Base-by-base conservation (phyloP, 30 jellyfish, hydroid and myxozoan species). In the Chironex yamaguchii region DNA sequence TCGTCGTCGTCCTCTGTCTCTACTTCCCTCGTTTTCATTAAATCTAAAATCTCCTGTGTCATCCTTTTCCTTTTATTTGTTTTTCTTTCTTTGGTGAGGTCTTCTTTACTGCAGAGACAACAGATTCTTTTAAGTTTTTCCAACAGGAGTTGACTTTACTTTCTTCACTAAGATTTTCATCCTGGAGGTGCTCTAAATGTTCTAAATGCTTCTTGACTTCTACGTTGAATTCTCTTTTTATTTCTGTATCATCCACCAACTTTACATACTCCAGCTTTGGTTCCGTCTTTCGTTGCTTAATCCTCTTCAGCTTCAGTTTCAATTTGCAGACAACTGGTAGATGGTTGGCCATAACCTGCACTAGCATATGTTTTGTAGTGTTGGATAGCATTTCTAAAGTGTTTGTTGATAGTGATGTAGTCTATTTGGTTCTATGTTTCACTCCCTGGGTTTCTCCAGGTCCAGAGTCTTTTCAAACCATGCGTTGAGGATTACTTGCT, bases 401-500 rank as follows among this genome's bases (percentile, higher is more conserved):
- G 63, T 34, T 49, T 25, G 3, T 52, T 28, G 3, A 76, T 49
- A 48, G 29, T 2, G 1, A 76, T 49, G 82, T 6, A 76, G 63
- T 76, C 88, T 50, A 76, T 76, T 76, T 76, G 88, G 52, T 76
- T 76, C 30, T 36, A 4, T 42, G 42, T 26, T 1, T 24, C 33
- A 32, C 51, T 17, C 2, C 85, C 63, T 50, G 88, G 88, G 62
- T 65, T 76, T 50, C 30, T 52, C 90, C 82, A 78, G 14, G 90
- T 53, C 69, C 51, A 74, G 1, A 14, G 26, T 1, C 32, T n/a
- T n/a, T 58, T 58, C 32, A 26, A 58, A 58, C 73, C 73, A 58
- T 58, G 73, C 21, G 73, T 58, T 58, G 12, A 22, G 11, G 34
- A 58, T 24, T 4, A 24, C 26, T 4, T 14, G 73, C 9, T 58